Percentiles rank a stretch among this genome's conserved stretches.
Conservation (phyloP, 2,797 vertebrate genomes). For the Etheostoma perlongum region DNA sequence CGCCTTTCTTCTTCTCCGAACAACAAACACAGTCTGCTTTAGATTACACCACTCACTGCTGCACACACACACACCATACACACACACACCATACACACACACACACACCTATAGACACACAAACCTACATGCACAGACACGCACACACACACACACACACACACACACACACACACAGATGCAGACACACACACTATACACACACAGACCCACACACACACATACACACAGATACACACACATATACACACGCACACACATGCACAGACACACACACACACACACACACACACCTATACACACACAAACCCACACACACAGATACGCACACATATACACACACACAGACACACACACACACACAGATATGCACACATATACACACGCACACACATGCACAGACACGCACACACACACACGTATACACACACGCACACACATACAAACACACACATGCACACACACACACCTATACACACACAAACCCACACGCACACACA, state of each 20-base stretch:
- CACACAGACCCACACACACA: conserved; percentile 19
- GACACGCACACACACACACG: conserved; percentile 24
- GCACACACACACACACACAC: conserved; percentile 30
- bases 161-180: conserved; percentile 16
- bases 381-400: neutral
- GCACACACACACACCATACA: conserved; percentile 12
- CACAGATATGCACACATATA: conserved; percentile 14
- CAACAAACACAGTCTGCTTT: conserved; percentile 72
- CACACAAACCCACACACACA: conserved; percentile 20
- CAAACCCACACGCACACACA: conserved; percentile 19
- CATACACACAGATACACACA: no score
- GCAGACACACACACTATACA: conserved; percentile 34
- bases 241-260: conserved; percentile 18
- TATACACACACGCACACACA: conserved; percentile 22
- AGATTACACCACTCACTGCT: conserved; percentile 50
- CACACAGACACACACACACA: conserved; percentile 17
- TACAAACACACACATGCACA: conserved; percentile 38
- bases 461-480: conserved; percentile 29
- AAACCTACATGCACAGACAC: conserved; percentile 27
- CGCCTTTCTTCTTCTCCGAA: conserved; percentile 61
- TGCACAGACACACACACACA: conserved; percentile 26
- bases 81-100: no score
- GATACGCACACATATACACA: conserved; percentile 27
- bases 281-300: conserved; percentile 9
- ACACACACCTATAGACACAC: no score